Conservation (phyloP, 64 coral and sea anemone genomes). For the Catalaphyllia jardinei region DNA sequence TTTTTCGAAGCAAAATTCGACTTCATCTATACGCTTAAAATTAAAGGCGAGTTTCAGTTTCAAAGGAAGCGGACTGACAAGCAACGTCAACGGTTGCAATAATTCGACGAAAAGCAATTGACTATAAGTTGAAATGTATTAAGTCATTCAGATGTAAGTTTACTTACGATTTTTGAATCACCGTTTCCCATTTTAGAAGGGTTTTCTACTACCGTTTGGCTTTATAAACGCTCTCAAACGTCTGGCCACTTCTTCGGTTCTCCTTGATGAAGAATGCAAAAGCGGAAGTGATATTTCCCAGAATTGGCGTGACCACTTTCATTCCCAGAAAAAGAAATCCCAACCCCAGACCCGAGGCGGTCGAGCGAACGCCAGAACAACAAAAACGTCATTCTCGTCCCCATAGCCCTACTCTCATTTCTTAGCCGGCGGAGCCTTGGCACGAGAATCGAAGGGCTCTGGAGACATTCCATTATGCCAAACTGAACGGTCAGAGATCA, state of each 20-base stretch:
- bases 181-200: neutral
- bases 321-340: neutral
- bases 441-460: no score
- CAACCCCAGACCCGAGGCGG: neutral
- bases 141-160: neutral
- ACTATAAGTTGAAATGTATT: neutral
- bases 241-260: neutral
- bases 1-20: neutral
- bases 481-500: no score
- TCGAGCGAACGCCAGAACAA: no score
- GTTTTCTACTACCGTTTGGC: neutral
- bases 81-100: neutral
- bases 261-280: neutral
- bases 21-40: neutral
- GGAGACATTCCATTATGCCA: no score
- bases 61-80: neutral
- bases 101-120: neutral
- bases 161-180: neutral
- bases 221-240: neutral
- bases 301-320: neutral
- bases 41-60: neutral
- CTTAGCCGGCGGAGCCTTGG: no score
- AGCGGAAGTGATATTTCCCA: neutral
- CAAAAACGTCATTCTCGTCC: no score
- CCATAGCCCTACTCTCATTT: no score